phyloP scores from a whole-genome alignment of 2,797 vertebrate species.

The Coregonus ussuriensis region DNA sequence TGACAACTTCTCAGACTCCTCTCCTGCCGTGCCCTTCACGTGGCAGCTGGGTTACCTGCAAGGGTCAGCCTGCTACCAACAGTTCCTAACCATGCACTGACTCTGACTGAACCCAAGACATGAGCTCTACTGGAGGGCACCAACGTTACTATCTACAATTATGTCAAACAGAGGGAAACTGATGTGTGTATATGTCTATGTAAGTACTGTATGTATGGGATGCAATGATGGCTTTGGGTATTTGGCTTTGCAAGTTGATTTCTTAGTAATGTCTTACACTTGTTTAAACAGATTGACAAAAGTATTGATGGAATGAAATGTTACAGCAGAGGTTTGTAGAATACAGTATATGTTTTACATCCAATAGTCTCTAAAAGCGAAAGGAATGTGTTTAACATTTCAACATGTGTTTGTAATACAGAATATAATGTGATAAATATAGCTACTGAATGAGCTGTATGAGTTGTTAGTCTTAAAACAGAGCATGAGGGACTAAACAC shows the following conservation, averaged over 20 bases:
- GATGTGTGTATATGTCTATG: too few relatives aligned
- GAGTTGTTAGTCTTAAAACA: too few relatives aligned
- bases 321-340: not conserved
- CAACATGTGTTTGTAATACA: not conserved
- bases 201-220: not conserved
- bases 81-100: constrained; percentile 7
- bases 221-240: not conserved
- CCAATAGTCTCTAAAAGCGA: not conserved
- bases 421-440: not conserved
- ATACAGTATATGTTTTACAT: not conserved
- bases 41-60: constrained; percentile 72
- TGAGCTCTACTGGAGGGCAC: too few relatives aligned
- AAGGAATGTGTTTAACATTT: constrained; percentile 6
- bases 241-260: not conserved
- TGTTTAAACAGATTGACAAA: not conserved
- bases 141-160: not conserved
- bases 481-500: too few relatives aligned
- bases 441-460: not conserved
- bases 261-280: not conserved
- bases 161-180: not conserved
- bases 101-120: not conserved
- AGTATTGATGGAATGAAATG: not conserved
- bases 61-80: constrained; percentile 14
- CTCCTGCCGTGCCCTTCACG: constrained; percentile 20
- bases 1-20: constrained; percentile 46